These are phyloP conservation scores for Columba janthina DNA, from an alignment of 2,113 vertebrate species.

Conservation along the genomic window DNA sequence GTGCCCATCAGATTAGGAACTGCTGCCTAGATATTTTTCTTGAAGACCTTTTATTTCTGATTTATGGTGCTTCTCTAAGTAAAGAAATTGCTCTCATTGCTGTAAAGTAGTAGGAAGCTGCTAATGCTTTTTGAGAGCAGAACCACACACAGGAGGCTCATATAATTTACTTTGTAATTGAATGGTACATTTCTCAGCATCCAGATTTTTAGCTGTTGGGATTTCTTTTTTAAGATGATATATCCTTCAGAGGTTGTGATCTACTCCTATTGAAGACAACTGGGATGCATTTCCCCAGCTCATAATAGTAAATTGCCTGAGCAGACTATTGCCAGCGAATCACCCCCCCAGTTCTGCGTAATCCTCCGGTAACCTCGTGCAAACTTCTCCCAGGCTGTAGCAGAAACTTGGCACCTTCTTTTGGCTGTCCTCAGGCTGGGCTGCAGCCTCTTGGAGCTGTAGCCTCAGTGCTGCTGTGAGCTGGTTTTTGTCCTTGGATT, in stretches of 20 bases:
- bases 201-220: neutral
- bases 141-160: slow-evolving; percentile 11
- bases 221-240: neutral
- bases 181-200: slow-evolving; percentile 8
- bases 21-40: neutral
- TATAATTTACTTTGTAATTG: slow-evolving; percentile 29
- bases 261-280: neutral
- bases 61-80: neutral
- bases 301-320: neutral
- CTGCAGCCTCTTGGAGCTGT: neutral
- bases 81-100: neutral
- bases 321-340: neutral
- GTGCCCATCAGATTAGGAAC: neutral
- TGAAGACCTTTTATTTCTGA: neutral
- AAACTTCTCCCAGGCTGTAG: neutral
- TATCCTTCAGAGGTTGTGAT: neutral
- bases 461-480: accelerated
- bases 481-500: neutral
- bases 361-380: neutral
- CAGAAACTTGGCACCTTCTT: slow-evolving; percentile 13
- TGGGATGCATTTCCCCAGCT: neutral
- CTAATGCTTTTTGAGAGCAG: slow-evolving; percentile 10
- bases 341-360: neutral
- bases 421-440: neutral
- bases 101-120: neutral